Conservation (phyloP, 2,797 vertebrate genomes). For the Micromesistius poutassou region DNA sequence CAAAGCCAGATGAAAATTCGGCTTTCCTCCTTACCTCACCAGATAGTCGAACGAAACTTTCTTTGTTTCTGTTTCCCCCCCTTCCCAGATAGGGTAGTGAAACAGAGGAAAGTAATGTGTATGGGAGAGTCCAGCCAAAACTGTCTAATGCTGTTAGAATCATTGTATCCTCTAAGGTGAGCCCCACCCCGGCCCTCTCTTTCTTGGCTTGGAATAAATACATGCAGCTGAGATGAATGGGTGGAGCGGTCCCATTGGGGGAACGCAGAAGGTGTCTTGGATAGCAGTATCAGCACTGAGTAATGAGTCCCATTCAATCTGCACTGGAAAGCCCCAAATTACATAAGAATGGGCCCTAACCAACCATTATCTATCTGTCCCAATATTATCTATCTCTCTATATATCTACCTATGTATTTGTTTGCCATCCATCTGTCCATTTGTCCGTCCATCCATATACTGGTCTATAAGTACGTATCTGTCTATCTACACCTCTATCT, state of each 20-base stretch:
- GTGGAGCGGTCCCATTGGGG: conserved; percentile 36
- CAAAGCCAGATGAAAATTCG: not conserved
- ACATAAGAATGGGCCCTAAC: conserved; percentile 16
- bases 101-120: conserved; percentile 34
- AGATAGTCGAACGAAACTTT: conserved; percentile 12
- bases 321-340: conserved; percentile 31
- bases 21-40: not conserved
- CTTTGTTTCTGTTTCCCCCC: not conserved
- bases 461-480: conserved; percentile 16
- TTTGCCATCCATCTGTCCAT: conserved; percentile 1
- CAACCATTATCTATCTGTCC: not conserved
- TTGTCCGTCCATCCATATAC: conserved; percentile 15
- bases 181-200: conserved; percentile 35
- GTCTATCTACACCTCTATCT: conserved; percentile 22
- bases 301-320: conserved; percentile 34
- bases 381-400: conserved; percentile 20
- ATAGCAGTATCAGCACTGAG: conserved; percentile 40
- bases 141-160: conserved; percentile 38
- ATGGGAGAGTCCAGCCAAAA: conserved; percentile 29
- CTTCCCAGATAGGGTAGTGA: conserved; percentile 22
- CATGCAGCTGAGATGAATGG: conserved; percentile 34
- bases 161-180: conserved; percentile 35
- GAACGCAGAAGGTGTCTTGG: conserved; percentile 44
- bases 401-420: conserved; percentile 10
- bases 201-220: conserved; percentile 30